Base-by-base conservation (phyloP, 2,888 invertebrate species). In the Magallana nippona region DNA sequence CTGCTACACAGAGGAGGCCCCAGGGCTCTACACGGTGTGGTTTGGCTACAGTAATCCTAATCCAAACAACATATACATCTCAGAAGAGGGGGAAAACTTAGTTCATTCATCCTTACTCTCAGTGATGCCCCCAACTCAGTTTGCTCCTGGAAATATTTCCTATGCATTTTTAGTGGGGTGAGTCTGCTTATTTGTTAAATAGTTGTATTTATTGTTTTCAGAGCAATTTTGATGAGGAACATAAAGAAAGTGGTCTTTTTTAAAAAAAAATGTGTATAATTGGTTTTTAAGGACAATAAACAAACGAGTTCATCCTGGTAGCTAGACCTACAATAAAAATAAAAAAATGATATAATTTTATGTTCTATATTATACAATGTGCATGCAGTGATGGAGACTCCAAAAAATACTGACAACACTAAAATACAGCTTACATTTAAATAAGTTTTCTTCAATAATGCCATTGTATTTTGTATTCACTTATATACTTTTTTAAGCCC, bases 41-140 rank as follows among this genome's bases (percentile, higher is more conserved):
- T 90, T 92, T 87, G 91, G 91, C 62, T 92, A 92, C 81, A 81
- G 82, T 55, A 92, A 92, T 79, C 78, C 78, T 13, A 92, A 91
- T 81, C 78, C 84, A 0, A 88, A 90, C 82, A 91, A 91, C 83
- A 86, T 91, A 5, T 90, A 90, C 82, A 87, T 90, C 11, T 81
- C 87, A 5, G 84, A 86, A 10, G 85, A 83, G 5, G 82, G 84
- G 32, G 89, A 89, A 58, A 92, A 91, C 83, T 44, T 79, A 10
- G 58, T 89, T 3, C 13, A 79, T 17, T 15, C 22, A 19, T 15
- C 83, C 3, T 32, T 17, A 15, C n/a, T 56, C 11, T 56, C 60
- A 17, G 60, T 78, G 15, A 55, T 78, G 11, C 84, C 86, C 15
- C 85, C 87, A 2, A 88, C 87, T 44, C 89, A 87, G 82, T 90